Conservation (phyloP, 1,140 invertebrate species). For the Drosophila sucinea region DNA sequence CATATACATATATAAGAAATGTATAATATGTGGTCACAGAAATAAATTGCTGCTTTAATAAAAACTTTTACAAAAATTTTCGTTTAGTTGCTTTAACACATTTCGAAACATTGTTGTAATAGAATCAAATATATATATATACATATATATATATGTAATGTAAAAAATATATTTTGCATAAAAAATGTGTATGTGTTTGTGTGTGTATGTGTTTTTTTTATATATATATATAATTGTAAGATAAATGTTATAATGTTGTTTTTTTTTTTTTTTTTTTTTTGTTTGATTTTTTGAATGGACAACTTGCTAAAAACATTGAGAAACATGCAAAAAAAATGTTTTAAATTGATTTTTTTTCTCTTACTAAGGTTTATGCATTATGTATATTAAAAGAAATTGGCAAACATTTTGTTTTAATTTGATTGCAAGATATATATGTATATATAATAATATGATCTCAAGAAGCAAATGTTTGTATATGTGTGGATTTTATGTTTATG, state of each 20-base stretch:
- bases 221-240: constrained; percentile 52
- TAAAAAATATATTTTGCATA: constrained; percentile 68
- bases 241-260: constrained; percentile 53
- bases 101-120: constrained; percentile 53
- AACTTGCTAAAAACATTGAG: constrained; percentile 83
- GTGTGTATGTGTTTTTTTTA: constrained; percentile 48
- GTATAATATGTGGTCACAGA: constrained; percentile 36
- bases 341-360: constrained; percentile 1
- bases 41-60: constrained; percentile 6
- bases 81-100: constrained; percentile 51
- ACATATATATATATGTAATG: constrained; percentile 38
- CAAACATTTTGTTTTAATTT: constrained; percentile 33
- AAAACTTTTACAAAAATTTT: constrained; percentile 65
- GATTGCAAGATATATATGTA: constrained; percentile 13
- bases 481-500: constrained; percentile 37
- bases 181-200: constrained; percentile 37
- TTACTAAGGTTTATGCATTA: constrained; percentile 70
- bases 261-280: constrained; percentile 43
- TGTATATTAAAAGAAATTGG: constrained; percentile 41
- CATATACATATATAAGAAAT: constrained; percentile 31
- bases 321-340: constrained; percentile 80
- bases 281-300: constrained; percentile 47
- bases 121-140: constrained; percentile 51
- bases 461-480: constrained; percentile 36
- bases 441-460: constrained; percentile 47